Evolutionary conservation across 2,113 vertebrate genomes (phyloP).

Genomic region (Hydrochoerus hydrochaeris): DNA sequence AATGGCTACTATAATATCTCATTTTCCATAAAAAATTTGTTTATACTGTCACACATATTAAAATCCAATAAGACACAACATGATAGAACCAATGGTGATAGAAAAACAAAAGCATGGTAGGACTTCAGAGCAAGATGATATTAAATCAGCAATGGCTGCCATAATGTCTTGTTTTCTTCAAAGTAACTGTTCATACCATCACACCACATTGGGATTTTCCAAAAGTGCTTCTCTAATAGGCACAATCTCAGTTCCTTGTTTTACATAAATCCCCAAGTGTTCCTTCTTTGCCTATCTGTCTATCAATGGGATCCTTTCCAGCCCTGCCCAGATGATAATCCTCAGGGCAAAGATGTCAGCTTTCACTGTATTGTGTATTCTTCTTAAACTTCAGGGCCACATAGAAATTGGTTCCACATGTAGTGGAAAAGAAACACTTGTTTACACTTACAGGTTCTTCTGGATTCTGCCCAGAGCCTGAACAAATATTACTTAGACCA

Average conservation of each 20-base stretch:
- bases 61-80: no score
- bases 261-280: conserved; percentile 95
- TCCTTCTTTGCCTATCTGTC: conserved; percentile 97
- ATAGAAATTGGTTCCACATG: conserved; percentile 97
- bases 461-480: conserved; percentile 91
- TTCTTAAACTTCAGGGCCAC: conserved; percentile 99
- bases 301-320: conserved; percentile 96
- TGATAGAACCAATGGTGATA: no score
- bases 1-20: no score
- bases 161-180: no score
- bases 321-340: conserved; percentile 98
- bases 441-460: conserved; percentile 96
- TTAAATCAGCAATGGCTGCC: no score
- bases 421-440: conserved; percentile 96
- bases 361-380: conserved; percentile 98
- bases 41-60: no score
- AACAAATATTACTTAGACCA: conserved; percentile 96
- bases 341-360: conserved; percentile 96
- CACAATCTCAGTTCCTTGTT: conserved; percentile 94
- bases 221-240: conserved; percentile 96
- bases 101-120: no score
- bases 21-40: no score
- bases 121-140: no score
- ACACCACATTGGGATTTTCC: no score
- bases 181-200: no score